A percentile compares a stretch with the other conserved stretches of the same genome.
Evolutionary conservation across 2,888 invertebrate species (phyloP).

Genomic region (Volucella inanis): DNA sequence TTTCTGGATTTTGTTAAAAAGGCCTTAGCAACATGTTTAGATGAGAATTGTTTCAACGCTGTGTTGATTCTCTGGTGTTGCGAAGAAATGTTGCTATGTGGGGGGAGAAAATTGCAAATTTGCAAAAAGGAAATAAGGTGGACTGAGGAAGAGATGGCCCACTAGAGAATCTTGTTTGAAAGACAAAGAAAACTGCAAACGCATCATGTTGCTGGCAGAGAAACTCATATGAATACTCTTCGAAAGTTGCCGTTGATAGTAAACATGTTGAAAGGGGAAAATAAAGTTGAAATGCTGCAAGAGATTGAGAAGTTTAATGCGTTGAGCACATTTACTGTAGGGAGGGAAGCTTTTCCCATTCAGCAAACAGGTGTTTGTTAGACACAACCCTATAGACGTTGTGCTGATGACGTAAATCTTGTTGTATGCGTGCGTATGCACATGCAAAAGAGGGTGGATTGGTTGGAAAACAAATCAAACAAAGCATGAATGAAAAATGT

Average conservation of each 20-base stretch:
- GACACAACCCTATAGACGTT: conserved; percentile 55
- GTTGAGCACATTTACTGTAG: conserved; percentile 32
- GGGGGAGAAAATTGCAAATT: conserved; percentile 41
- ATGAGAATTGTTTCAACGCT: neutral
- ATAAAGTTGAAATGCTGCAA: conserved; percentile 40
- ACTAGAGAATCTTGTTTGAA: conserved; percentile 16
- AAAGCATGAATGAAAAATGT: conserved; percentile 73
- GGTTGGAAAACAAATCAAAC: conserved; percentile 63
- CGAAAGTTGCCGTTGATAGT: conserved; percentile 11
- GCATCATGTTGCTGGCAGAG: conserved; percentile 7
- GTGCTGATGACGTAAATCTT: conserved; percentile 48
- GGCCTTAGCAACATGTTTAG: conserved; percentile 39
- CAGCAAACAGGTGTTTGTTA: conserved; percentile 77
- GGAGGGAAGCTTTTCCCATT: conserved; percentile 66
- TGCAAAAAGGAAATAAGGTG: conserved; percentile 42
- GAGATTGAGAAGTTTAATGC: conserved; percentile 65
- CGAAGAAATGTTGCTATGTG: neutral
- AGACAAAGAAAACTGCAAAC: conserved; percentile 26
- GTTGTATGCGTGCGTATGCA: conserved; percentile 69
- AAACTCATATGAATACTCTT: conserved; percentile 23
- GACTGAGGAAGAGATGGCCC: conserved; percentile 41
- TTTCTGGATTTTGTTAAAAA: neutral
- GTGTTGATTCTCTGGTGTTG: conserved; percentile 5
- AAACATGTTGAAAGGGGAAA: conserved; percentile 46
- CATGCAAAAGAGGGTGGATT: conserved; percentile 66